These are phyloP conservation scores for Neofelis nebulosa DNA, from an alignment of 2,113 vertebrate genomes.

Conservation along the genomic window DNA sequence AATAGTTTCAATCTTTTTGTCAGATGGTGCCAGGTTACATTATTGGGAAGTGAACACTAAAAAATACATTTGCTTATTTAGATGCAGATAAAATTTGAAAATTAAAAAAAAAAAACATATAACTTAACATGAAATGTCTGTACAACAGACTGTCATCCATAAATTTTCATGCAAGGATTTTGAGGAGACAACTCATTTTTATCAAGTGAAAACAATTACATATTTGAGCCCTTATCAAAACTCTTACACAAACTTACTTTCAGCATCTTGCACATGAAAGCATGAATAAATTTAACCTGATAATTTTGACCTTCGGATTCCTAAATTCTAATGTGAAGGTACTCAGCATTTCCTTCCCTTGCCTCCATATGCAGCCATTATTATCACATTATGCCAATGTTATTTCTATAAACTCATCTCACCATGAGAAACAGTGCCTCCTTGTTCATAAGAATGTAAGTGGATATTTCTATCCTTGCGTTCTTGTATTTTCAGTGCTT, in stretches of 20 bases:
- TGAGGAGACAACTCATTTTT: not conserved
- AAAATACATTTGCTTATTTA: not conserved
- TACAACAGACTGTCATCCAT: not conserved
- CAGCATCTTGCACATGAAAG: not conserved
- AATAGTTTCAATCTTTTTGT: not conserved
- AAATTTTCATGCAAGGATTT: not conserved
- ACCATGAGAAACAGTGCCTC: not conserved
- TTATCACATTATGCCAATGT: not conserved
- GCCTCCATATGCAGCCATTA: not conserved
- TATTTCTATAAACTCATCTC: not conserved
- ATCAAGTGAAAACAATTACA: not conserved
- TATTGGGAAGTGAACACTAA: not conserved
- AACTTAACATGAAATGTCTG: not conserved
- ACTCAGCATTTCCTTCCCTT: not conserved
- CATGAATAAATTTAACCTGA: not conserved
- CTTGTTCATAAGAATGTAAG: not conserved
- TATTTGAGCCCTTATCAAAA: not conserved
- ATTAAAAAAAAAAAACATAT: not conserved
- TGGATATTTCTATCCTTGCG: not conserved
- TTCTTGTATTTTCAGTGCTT: not conserved
- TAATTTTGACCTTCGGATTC: not conserved
- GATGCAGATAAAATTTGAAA: not conserved
- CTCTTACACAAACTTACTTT: not conserved
- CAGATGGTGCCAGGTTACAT: not conserved
- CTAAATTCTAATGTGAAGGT: not conserved